Base-by-base conservation (phyloP, 1,140 invertebrate species). In the Drosophila lini region DNA sequence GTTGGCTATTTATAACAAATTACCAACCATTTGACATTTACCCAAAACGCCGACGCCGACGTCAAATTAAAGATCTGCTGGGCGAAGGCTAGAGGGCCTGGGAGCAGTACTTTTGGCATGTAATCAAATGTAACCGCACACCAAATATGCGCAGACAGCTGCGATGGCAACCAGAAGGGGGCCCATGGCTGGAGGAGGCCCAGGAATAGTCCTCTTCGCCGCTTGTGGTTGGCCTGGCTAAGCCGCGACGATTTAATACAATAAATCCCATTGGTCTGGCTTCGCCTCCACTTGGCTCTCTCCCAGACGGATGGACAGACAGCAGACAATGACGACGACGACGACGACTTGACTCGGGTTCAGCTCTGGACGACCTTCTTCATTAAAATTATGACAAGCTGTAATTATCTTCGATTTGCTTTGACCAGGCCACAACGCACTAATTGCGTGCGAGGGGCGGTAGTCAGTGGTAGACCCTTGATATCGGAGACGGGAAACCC, bases 371-470 rank as follows among this genome's bases (percentile, higher is more conserved):
- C 78, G 84, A 89, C 84, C 84, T 89, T 89, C 84, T 89, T 89
- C 85, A 89, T 89, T 89, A 90, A 89, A 89, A 89, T 89, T 89
- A 89, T 89, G 84, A 89, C 84, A 89, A 89, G 84, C 84, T 81
- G 84, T 89, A 89, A 89, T 89, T 89, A 89, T 90, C 84, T 90
- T 89, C 84, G 84, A 89, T 89, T 89, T 89, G 80, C 84, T 89
- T 83, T 83, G 81, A 74, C 74, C 82, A 53, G 41, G 65, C 65
- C 55, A 56, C 56, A 44, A 80, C 74, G 81, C 81, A 84, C 78
- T 89, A 89, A 89, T 90, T 89, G 84, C 84, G 85, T 80, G 84
- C 64, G 68, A 88, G 67, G 32, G 50, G 11, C 16, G 15, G 48
- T 52, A 53, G 50, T 48, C 32, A 36, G 40, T 52, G 53, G 64